Conservation (phyloP, 1,140 invertebrate species). For the Orchesella cincta region DNA sequence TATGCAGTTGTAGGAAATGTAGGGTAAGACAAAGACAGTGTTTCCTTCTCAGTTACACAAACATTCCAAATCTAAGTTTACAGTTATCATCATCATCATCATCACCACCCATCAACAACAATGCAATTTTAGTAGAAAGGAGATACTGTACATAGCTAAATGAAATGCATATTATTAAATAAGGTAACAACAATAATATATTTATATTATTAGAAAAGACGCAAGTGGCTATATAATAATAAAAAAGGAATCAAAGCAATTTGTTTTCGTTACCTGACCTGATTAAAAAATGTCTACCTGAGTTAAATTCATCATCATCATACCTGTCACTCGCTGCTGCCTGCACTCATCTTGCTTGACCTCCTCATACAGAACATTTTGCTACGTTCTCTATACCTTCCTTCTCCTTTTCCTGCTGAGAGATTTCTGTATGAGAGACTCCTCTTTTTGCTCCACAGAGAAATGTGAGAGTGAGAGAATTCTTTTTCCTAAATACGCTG, state of each 20-base stretch:
- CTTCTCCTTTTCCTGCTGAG: not conserved
- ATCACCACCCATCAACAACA: too few species aligned
- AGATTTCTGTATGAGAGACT: not conserved
- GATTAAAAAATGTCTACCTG: constrained; percentile 4
- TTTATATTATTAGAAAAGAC: too few species aligned
- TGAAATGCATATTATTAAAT: too few species aligned
- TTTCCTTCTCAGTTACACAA: too few species aligned
- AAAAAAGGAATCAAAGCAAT: not conserved
- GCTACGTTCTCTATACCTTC: not conserved
- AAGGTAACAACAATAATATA: too few species aligned
- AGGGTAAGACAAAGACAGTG: too few species aligned
- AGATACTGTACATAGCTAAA: too few species aligned
- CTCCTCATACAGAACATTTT: constrained; percentile 11
- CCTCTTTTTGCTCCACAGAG: not conserved
- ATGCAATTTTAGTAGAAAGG: too few species aligned
- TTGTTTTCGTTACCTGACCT: constrained; percentile 23
- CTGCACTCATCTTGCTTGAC: not conserved
- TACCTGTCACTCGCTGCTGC: constrained; percentile 25
- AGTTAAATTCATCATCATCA: not conserved
- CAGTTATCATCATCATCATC: too few species aligned
- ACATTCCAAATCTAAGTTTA: too few species aligned
- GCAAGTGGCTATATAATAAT: too few species aligned
- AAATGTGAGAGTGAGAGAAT: not conserved
- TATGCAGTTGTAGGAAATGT: too few species aligned
- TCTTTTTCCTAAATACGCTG: not conserved